These are phyloP conservation scores for Pinna nobilis DNA, from an alignment of 1,140 invertebrate species.

Conservation along the genomic window DNA sequence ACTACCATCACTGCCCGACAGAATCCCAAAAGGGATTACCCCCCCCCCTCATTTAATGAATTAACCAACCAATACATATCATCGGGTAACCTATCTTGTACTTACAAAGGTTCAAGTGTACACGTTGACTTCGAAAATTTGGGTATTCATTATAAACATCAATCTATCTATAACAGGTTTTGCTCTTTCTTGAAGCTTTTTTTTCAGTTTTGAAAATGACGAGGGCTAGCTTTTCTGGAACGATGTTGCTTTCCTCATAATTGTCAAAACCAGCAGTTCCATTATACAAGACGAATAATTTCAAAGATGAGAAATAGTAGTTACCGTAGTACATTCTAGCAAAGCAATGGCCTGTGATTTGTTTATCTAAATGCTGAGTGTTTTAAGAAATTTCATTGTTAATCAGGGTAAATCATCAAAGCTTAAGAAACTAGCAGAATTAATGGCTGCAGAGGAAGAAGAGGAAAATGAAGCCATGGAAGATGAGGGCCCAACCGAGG, in stretches of 20 bases:
- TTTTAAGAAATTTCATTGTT: too few relatives aligned
- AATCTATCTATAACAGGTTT: too few relatives aligned
- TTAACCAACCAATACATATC: too few relatives aligned
- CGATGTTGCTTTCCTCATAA: background rate
- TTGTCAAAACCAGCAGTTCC: background rate
- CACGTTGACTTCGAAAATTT: too few relatives aligned
- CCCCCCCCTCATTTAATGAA: too few relatives aligned
- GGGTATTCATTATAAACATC: too few relatives aligned
- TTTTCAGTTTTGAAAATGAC: background rate
- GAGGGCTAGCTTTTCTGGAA: background rate
- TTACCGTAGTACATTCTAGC: background rate
- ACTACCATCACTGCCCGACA: too few relatives aligned
- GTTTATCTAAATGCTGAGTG: background rate
- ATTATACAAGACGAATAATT: background rate
- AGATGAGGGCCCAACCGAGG: background rate
- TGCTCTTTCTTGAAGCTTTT: too few relatives aligned
- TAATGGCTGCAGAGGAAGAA: conserved; percentile 35
- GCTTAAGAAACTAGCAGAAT: conserved; percentile 35
- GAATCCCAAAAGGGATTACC: too few relatives aligned
- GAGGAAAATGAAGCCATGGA: background rate
- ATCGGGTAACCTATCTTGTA: too few relatives aligned
- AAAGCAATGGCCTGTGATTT: background rate
- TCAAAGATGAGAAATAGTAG: background rate
- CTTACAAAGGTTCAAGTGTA: too few relatives aligned
- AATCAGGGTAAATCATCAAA: conserved; percentile 35